Conservation (phyloP, 2,888 invertebrate genomes). For the Glyphotaelius pellucidus region DNA sequence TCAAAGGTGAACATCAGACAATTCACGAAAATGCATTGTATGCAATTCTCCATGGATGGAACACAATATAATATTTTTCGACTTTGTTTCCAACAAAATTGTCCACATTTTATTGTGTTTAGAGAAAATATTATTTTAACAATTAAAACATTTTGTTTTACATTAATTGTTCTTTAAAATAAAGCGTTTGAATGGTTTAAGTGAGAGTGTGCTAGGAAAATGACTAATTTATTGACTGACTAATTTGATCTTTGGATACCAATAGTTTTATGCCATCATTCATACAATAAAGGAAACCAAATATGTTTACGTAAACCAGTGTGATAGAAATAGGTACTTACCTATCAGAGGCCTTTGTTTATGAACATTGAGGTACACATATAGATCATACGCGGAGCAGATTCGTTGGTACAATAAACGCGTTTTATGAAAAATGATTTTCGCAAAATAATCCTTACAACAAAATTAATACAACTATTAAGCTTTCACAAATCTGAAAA, state of each 20-base stretch:
- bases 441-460: no score
- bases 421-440: no score
- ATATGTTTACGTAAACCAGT: neutral
- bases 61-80: neutral
- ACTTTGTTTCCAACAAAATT: neutral
- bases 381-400: no score
- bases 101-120: neutral
- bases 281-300: neutral
- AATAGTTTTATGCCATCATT: neutral
- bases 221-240: neutral
- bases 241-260: neutral
- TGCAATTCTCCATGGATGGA: neutral
- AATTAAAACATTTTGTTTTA: neutral
- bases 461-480: no score
- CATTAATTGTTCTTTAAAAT: no score
- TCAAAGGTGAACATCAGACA: neutral
- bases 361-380: neutral
- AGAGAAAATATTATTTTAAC: conserved; percentile 1
- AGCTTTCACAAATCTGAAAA: no score
- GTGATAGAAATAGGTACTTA: neutral
- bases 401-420: no score
- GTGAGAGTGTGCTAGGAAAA: neutral
- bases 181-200: neutral
- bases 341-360: neutral
- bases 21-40: neutral